A percentile compares a stretch with the other conserved stretches of the same genome.
phyloP scores from a whole-genome alignment of 2,888 invertebrate genomes.

The Pyrrhosoma nymphula region DNA sequence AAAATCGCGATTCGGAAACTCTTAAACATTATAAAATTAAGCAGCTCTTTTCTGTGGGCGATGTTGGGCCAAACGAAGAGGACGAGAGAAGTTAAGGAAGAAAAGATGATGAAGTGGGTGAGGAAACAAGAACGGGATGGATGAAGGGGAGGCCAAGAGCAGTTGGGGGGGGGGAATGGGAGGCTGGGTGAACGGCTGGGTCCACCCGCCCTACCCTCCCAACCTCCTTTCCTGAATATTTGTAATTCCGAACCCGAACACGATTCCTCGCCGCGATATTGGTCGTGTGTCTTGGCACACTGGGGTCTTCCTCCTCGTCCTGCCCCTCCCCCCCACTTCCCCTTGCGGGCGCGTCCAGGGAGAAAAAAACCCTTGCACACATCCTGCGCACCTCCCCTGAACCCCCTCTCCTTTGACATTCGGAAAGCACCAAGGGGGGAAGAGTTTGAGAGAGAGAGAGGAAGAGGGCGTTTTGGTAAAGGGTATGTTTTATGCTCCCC shows the following conservation, averaged over 20 bases:
- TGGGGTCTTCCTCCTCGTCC: neutral
- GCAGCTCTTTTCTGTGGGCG: too few species aligned
- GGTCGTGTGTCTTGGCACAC: slow-evolving; percentile 21
- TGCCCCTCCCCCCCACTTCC: neutral
- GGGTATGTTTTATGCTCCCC: neutral
- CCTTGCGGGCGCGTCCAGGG: neutral
- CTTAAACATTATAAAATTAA: too few species aligned
- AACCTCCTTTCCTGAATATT: slow-evolving; percentile 11
- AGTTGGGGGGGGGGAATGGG: neutral
- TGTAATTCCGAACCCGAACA: neutral
- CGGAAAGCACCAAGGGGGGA: neutral
- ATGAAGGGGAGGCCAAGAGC: neutral
- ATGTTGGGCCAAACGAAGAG: too few species aligned
- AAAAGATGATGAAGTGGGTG: too few species aligned
- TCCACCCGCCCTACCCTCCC: too few species aligned
- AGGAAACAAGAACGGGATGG: too few species aligned
- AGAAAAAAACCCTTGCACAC: neutral
- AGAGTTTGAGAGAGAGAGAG: neutral
- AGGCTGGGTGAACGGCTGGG: neutral
- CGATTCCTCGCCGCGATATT: slow-evolving; percentile 32
- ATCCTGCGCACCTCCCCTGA: too few species aligned
- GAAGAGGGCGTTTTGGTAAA: too few species aligned
- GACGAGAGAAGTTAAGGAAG: too few species aligned
- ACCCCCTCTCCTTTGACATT: neutral
- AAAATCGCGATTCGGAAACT: too few species aligned